Percentiles rank a stretch among this genome's conserved stretches.
phyloP scores from a whole-genome alignment of 2,113 vertebrate species.

The Coryphaenoides rupestris region DNA sequence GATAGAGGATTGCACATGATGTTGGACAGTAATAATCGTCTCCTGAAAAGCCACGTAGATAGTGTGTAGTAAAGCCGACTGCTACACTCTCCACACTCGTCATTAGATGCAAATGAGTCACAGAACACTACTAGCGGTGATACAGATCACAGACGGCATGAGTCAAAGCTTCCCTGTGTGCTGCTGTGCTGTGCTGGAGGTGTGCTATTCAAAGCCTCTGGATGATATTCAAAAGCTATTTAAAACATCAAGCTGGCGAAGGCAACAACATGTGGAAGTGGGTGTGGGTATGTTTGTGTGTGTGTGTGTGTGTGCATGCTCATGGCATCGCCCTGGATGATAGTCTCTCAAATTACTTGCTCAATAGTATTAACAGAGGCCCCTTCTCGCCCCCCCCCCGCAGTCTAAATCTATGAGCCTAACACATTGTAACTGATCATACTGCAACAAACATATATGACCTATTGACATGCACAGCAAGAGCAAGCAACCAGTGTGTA shows the following conservation, averaged over 20 bases:
- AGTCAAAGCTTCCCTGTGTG: neutral
- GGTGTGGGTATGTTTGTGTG: neutral
- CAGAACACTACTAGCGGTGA: neutral
- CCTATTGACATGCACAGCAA: too few species aligned
- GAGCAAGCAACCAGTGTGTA: too few species aligned
- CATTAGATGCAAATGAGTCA: neutral
- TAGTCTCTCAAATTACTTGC: constrained; percentile 11
- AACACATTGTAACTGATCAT: neutral
- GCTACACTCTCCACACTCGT: too few species aligned
- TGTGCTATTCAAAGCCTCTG: constrained; percentile 4
- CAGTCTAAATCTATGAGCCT: too few species aligned
- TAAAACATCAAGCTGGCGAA: constrained; percentile 2
- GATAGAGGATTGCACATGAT: too few species aligned
- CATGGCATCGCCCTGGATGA: neutral
- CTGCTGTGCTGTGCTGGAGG: neutral
- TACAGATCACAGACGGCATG: neutral
- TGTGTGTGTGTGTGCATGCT: neutral
- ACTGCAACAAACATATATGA: neutral
- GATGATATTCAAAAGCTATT: constrained; percentile 38
- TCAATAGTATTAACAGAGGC: neutral
- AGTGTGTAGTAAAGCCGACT: too few species aligned
- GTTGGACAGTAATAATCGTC: too few species aligned
- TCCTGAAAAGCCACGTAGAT: too few species aligned
- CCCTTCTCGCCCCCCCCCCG: too few species aligned
- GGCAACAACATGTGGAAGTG: neutral